Base-by-base conservation (phyloP, 2,888 invertebrate species). In the Sarcophaga variegata region DNA sequence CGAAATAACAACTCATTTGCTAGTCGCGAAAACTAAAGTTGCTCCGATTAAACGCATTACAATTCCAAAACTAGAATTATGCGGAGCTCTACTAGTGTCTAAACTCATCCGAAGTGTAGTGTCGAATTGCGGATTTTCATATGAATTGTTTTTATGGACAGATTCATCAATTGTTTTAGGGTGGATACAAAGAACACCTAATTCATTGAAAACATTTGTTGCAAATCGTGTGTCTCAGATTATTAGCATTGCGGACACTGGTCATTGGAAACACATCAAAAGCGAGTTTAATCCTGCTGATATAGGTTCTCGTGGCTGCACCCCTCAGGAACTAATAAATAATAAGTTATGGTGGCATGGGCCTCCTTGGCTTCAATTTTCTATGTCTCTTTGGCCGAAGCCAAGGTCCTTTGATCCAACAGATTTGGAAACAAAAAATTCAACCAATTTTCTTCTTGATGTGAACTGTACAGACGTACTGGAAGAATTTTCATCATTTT, bases 401-500 rank as follows among this genome's bases (percentile, higher is more conserved):
- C 27, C 27, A 27, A 27, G 4, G 64, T n/a, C n/a, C n/a, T n/a
- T n/a, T n/a, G n/a, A n/a, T n/a, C n/a, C n/a, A n/a, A n/a, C n/a
- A n/a, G n/a, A n/a, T n/a, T n/a, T n/a, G n/a, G n/a, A n/a, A n/a
- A n/a, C n/a, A n/a, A n/a, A n/a, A n/a, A n/a, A n/a, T n/a, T n/a
- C n/a, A n/a, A n/a, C n/a, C n/a, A n/a, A n/a, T n/a, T n/a, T n/a
- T n/a, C n/a, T n/a, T n/a, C n/a, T n/a, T n/a, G n/a, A n/a, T n/a
- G n/a, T n/a, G n/a, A n/a, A n/a, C 22, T 62, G 22, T 17, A 72
- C 3, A 22, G 37, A 60, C 20, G 60, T 54, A 20, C 37, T 72
- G 2, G 37, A 79, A 69, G 69, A 83, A n/a, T 63, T 84, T 47
- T 80, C 80, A 37, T 75, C 71, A 2, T 69, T 81, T 12, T 76